Base-by-base conservation (phyloP, 1,140 invertebrate species). In the Aphidius gifuensis region DNA sequence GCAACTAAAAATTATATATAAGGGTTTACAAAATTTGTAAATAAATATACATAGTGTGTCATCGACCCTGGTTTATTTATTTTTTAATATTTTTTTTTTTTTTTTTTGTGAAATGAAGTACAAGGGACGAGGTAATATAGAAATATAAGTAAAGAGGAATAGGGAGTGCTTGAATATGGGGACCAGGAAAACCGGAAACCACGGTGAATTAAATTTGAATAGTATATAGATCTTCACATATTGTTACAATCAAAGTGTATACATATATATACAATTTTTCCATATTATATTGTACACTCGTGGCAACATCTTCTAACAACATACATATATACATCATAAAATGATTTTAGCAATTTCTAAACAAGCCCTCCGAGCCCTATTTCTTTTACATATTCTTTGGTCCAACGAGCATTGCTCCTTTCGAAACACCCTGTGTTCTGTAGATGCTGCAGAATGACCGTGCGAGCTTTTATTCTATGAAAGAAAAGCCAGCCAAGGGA, bases 101-200 rank as follows among this genome's bases (percentile, higher is more conserved):
- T 23, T 23, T 23, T 23, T 23, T 23, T 54, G 40, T 47, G 43
- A 21, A 16, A 56, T 11, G n/a, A 40, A 56, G 32, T 44, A 49
- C 48, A 9, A 43, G 56, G 39, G 40, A 9, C 16, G 47, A 43
- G 23, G 45, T 9, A 47, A 48, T 57, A 53, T 45, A 49, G 60
- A 48, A 58, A 57, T 32, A 32, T 32, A 32, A 32, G 23, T 32
- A 32, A 32, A 32, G 23, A 32, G 23, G 23, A 32, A 5, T 38
- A 58, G 42, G 61, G n/a, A 61, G 60, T 59, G 65, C 64, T 62
- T 56, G 64, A 66, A 61, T 32, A 58, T 45, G 64, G 68, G 69
- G 66, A 66, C 64, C 66, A 65, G 71, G 72, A 75, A 76, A 75
- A 76, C 76, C 74, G 73, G 76, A 76, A 75, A 72, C 69, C 59